Base-by-base conservation (phyloP, 1,140 invertebrate species). In the Rhagoletis zephyria region DNA sequence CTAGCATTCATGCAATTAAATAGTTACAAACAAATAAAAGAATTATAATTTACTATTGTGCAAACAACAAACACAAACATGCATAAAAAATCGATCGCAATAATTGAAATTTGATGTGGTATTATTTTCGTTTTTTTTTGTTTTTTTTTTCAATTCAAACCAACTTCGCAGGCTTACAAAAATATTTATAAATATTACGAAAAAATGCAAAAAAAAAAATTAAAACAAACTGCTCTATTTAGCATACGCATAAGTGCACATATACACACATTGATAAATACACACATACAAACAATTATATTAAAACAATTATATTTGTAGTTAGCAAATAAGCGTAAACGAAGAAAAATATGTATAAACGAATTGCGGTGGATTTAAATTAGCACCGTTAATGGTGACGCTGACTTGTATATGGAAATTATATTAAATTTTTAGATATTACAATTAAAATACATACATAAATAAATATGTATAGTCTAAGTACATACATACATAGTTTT, bases 241-340 rank as follows among this genome's bases (percentile, higher is more conserved):
- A n/a, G 10, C 51, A 56, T 56, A 56, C 51, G 51, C 16, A 48
- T 45, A 70, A 40, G 16, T 6, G 16, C 14, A 70, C 12, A 70
- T 30, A 42, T 40, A 70, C 19, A 40, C 65, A 70, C 42, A 70
- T 70, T 30, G 4, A 70, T 12, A 67, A 0, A 67, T 42, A 19
- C 65, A 42, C 10, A 67, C 65, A 64, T 19, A 42, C 65, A 67
- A 6, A 67, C 4, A 74, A 45, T 45, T 77, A n/a, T n/a, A 56
- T 56, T 12, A 3, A 81, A 56, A 56, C 74, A 19, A 30, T 74
- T 81, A 59, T 30, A 81, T 81, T 77, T 81, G 74, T 81, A 81
- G 74, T n/a, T 81, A 81, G 48, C 48, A 9, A 81, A 81, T 81
- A 81, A 81, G 74, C 45, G 48, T n/a, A 81, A 51, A 59, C 16